Evolutionary conservation across 2,113 vertebrate genomes (phyloP), one percentile per base, ranked within the genome.

Genomic region (Nothobranchius furzeri): DNA sequence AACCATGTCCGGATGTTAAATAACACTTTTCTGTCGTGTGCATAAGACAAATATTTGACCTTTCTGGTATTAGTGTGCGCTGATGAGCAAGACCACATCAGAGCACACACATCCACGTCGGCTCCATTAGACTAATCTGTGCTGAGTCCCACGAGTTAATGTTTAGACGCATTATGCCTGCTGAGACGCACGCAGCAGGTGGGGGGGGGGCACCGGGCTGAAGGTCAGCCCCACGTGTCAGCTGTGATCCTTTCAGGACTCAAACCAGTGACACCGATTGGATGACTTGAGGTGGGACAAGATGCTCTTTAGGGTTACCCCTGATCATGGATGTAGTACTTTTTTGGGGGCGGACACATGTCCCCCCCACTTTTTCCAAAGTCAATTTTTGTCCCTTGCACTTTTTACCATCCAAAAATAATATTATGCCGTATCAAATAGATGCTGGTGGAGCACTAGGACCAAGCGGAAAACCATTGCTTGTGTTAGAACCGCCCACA

Each of bases 91-190:
- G 59, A 73, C 25, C 9, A 71, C 65, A 61, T 35, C 60, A 37
- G 55, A 63, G 53, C 25, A 56, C 51, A 83, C 64, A 76, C 61
- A 64, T 63, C 50, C 25, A 9, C 13, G 66, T 30, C 50, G 43
- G 50, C 48, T 72, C 61, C 73, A 84, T 87, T 88, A 88, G 86
- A 89, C 89, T 85, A 86, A 88, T 83, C 78, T 82, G 81, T 82
- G 76, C 70, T 69, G 79, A 30, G 61, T 68, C 77, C 61, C 20
- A 17, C 70, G 74, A 85, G 91, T 90, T 92, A 92, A 92, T 92
- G 88, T 91, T 90, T 91, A 92, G 84, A 87, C 86, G 70, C 69
- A 67, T 75, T 81, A 66, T 60, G 83, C 68, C 68, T 79, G 81
- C 74, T 72, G 80, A 85, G 88, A 89, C 79, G 86, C 77, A 82